Base-by-base conservation (phyloP, 2,888 invertebrate genomes). In the Omphaloscelis lunosa region DNA sequence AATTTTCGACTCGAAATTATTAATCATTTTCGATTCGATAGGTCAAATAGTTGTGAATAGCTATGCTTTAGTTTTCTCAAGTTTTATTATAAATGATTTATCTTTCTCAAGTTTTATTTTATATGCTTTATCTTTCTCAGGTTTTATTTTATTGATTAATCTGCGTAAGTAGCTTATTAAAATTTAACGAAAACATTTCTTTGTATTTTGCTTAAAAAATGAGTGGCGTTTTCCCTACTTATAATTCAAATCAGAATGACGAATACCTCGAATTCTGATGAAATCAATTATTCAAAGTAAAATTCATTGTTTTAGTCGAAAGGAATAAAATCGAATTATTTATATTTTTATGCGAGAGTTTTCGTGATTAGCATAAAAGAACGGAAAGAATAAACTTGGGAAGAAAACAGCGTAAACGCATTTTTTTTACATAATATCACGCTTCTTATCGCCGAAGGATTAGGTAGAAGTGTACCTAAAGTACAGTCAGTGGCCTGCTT, bases 231-330 rank as follows among this genome's bases (percentile, higher is more conserved):
- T 65, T 12, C 45, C 41, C 58, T 71, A 63, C 27, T 70, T 78
- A 74, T 61, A 45, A 56, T 86, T 86, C 80, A 71, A n/a, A 75
- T 75, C 67, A 77, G 75, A 29, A 65, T 56, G 56, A 56, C 56
- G 56, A 56, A 56, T 56, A 56, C 12, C 56, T 56, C 12, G n/a
- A 56, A 56, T 1, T 29, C 70, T 61, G 75, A 72, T 67, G 74
- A 71, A 84, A 86, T 86, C 82, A 84, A 86, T 86, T 86, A 86
- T 86, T 86, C 86, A 84, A 75, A 86, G 73, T 84, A 27, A 72
- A 76, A 76, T 78, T 80, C 27, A 76, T 79, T 69, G 72, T 83
- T 87, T 77, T 72, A 77, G 39, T 29, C 45, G 34, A 72, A 77
- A 77, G 20, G 56, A 66, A 74, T 34, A 39, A 72, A 82, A 84